Conservation (phyloP, 2,888 invertebrate genomes). For the Ochropleura leucogaster region DNA sequence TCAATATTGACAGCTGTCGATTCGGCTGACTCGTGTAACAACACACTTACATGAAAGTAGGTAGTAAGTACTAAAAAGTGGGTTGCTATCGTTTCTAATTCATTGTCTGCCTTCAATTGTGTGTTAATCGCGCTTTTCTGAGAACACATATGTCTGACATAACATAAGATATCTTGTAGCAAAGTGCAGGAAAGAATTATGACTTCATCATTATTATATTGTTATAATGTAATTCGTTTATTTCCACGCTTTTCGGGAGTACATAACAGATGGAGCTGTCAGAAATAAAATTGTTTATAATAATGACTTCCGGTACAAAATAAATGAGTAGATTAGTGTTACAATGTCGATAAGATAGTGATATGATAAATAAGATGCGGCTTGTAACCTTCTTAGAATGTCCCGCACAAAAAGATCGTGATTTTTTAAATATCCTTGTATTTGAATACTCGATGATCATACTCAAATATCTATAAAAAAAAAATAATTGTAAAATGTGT, state of each 20-base stretch:
- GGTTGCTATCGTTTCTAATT: slow-evolving; percentile 67
- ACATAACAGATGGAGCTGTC: slow-evolving; percentile 6
- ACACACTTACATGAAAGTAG: slow-evolving; percentile 62
- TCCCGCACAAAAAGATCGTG: too few relatives aligned
- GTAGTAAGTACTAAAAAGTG: slow-evolving; percentile 59
- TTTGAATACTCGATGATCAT: too few relatives aligned
- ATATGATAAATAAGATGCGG: background rate
- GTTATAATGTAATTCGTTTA: slow-evolving; percentile 5
- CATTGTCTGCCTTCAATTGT: slow-evolving; percentile 65
- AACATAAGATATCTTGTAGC: slow-evolving; percentile 46
- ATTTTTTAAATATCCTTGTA: too few relatives aligned
- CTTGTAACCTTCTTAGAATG: background rate
- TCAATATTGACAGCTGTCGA: slow-evolving; percentile 38
- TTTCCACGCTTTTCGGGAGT: slow-evolving; percentile 23
- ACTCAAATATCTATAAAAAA: too few relatives aligned
- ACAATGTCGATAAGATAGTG: background rate
- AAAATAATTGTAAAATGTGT: too few relatives aligned
- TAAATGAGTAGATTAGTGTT: slow-evolving; percentile 14
- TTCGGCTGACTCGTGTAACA: slow-evolving; percentile 22
- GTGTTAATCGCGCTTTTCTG: slow-evolving; percentile 56
- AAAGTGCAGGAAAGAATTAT: slow-evolving; percentile 37
- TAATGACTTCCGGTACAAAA: slow-evolving; percentile 15
- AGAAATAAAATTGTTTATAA: background rate
- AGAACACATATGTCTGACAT: slow-evolving; percentile 60
- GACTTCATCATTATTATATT: slow-evolving; percentile 26